Evolutionary conservation across 2,113 vertebrate genomes (phyloP), one percentile per base, ranked within the genome.

Genomic region (Cyanoderma ruficeps): DNA sequence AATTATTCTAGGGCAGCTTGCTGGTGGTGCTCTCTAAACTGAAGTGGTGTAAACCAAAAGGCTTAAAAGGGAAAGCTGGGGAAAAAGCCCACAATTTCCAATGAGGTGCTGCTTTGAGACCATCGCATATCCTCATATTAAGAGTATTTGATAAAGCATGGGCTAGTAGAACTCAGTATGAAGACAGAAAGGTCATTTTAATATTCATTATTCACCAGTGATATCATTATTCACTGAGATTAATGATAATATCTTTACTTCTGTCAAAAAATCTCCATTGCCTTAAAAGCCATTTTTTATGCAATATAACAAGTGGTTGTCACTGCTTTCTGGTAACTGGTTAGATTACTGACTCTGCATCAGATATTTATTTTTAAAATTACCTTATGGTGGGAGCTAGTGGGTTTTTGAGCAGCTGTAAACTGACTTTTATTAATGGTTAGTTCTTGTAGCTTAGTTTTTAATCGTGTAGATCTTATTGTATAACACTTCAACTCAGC

Each of bases 51-150:
- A 60, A 76, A 71, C 28, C 6, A 41, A 59, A 89, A 79, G 4
- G 19, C 24, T 78, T 71, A 16, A 63, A 87, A 72, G 24, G 14
- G 31, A 67, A 42, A 52, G 6, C 4, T 39, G 11, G 5, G 28
- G 7, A 0, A 28, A 22, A 60, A 47, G 10, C 3, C 35, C 47
- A 33, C 10, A 64, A 1, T 15, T 10, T 50, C 25, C 53, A 65
- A 2, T 13, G 7, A 31, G 24, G 11, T 83, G 25, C 22, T 79
- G 18, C 55, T 7, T 59, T 85, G 35, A 68, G 19, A 44, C 28
- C 7, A 14, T 47, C 63, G 9, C 31, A 46, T 10, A 59, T 44
- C 13, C 31, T 83, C 11, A 8, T 28, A 15, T 37, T 78, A 42
- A 25, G 35, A 67, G 41, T 37, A 22, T 64, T 74, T 82, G 39